These are phyloP conservation scores for Falco punctatus DNA, from an alignment of 2,113 vertebrate genomes.

Conservation along the genomic window DNA sequence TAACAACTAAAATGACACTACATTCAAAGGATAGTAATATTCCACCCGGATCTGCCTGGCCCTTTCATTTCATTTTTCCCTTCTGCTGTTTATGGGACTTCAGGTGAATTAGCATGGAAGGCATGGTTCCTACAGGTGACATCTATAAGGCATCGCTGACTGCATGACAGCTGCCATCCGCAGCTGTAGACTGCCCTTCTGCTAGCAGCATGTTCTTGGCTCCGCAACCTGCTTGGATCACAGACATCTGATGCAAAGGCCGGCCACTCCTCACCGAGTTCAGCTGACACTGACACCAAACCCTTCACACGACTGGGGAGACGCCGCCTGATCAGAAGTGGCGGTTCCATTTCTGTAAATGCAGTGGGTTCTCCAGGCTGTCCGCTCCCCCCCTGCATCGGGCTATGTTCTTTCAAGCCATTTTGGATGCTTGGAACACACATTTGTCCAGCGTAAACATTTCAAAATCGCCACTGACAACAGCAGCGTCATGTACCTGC, in stretches of 20 bases:
- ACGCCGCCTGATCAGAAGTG: slow-evolving; percentile 2
- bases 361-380: slow-evolving; percentile 53
- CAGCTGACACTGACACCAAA: slow-evolving; percentile 63
- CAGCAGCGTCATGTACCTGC: slow-evolving; percentile 1
- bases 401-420: slow-evolving; percentile 50
- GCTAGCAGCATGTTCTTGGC: slow-evolving; percentile 69
- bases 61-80: slow-evolving; percentile 11
- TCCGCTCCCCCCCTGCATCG: slow-evolving; percentile 24
- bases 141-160: slow-evolving; percentile 18
- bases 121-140: slow-evolving; percentile 51
- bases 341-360: slow-evolving; percentile 27
- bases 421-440: slow-evolving; percentile 68
- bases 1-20: slow-evolving; percentile 55
- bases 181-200: slow-evolving; percentile 68
- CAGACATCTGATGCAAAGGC: slow-evolving; percentile 60
- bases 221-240: slow-evolving; percentile 66
- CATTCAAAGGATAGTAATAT: neutral
- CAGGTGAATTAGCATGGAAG: slow-evolving; percentile 52
- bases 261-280: slow-evolving; percentile 41
- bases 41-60: neutral
- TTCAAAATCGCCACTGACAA: slow-evolving; percentile 55
- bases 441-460: slow-evolving; percentile 60
- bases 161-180: slow-evolving; percentile 50
- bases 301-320: slow-evolving; percentile 21
- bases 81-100: slow-evolving; percentile 7